Evolutionary conservation across 2,113 vertebrate species (phyloP).

Genomic region (Poeciliopsis prolifica): DNA sequence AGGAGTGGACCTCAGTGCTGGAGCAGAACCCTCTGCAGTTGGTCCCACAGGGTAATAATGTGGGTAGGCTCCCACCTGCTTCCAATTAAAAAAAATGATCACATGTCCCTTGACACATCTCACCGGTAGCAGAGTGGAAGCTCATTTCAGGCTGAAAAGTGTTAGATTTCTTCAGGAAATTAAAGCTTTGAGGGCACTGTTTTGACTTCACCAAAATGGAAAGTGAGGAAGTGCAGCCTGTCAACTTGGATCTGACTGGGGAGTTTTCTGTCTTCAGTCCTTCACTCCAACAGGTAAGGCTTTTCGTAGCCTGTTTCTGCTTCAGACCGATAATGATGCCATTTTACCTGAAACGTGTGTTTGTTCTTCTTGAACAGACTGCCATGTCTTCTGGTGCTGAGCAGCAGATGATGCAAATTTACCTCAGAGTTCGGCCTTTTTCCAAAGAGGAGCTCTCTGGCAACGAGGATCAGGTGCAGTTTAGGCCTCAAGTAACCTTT

Average conservation of each 20-base stretch:
- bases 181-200: conserved; percentile 42
- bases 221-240: conserved; percentile 23
- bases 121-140: background rate
- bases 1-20: background rate
- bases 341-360: background rate
- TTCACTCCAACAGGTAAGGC: conserved; percentile 40
- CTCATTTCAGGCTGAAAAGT: background rate
- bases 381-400: conserved; percentile 46
- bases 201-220: conserved; percentile 43
- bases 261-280: conserved; percentile 1
- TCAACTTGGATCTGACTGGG: conserved; percentile 71
- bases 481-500: background rate
- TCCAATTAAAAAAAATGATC: conserved; percentile 42
- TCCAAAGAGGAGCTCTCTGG: conserved; percentile 80
- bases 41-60: conserved; percentile 6
- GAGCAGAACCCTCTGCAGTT: conserved; percentile 2
- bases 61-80: conserved; percentile 40
- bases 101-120: background rate
- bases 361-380: conserved; percentile 41
- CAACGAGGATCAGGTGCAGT: conserved; percentile 83
- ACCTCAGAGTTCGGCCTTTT: conserved; percentile 86
- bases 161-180: background rate
- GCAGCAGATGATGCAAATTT: conserved; percentile 83
- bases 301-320: background rate
- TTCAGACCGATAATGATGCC: background rate